Conservation (phyloP, 2,888 invertebrate species). For the Pollenia griseotomentosa region DNA sequence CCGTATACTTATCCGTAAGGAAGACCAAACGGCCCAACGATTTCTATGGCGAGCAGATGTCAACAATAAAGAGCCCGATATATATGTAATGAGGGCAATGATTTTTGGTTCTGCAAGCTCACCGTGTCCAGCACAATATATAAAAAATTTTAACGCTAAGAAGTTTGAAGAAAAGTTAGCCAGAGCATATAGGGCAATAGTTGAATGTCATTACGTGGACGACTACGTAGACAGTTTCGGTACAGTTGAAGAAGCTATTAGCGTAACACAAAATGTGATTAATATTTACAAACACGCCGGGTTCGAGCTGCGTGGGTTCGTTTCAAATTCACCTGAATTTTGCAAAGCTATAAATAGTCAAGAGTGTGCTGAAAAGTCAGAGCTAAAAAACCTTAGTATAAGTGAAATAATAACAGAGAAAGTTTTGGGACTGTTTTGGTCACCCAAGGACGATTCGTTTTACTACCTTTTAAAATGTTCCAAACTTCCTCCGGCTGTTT, state of each 20-base stretch:
- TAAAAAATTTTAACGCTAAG: constrained; percentile 2
- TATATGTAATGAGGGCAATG: constrained; percentile 60
- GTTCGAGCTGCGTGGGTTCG: constrained; percentile 14
- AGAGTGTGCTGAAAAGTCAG: not conserved
- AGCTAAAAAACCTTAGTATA: not conserved
- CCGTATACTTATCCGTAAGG: constrained; percentile 4
- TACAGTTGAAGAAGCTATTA: not conserved
- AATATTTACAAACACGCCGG: constrained; percentile 5
- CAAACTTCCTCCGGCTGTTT: not conserved
- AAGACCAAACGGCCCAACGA: constrained; percentile 13
- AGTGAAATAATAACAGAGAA: not conserved
- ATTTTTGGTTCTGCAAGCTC: constrained; percentile 59
- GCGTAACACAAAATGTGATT: constrained; percentile 9
- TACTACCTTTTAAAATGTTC: constrained; percentile 5
- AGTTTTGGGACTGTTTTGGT: not conserved
- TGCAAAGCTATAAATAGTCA: not conserved
- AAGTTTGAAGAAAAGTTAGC: not conserved
- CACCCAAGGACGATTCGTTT: not conserved
- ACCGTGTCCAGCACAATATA: constrained; percentile 9
- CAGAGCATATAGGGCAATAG: not conserved
- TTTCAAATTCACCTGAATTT: constrained; percentile 14
- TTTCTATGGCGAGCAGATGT: constrained; percentile 24
- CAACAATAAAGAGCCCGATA: not conserved
- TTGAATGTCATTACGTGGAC: not conserved
- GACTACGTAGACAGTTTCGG: not conserved